Evolutionary conservation across 1,140 invertebrate genomes (phyloP), one percentile per base, ranked within the genome.

Genomic region (Mizuhopecten yessoensis): DNA sequence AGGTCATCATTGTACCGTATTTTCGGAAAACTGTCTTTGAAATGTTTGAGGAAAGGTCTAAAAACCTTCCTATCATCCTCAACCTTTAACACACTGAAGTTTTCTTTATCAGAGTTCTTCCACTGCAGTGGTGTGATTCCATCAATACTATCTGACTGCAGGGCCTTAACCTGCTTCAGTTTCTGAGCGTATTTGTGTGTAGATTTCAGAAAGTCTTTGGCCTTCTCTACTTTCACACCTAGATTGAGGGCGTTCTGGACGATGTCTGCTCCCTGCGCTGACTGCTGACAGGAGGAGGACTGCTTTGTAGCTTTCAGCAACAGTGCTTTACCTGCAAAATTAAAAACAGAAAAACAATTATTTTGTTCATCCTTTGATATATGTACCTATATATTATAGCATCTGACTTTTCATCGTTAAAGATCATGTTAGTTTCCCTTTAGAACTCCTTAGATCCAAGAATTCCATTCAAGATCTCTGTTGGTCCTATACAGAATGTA

Each of bases 21-120:
- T 34, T 36, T 45, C 33, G 93, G 93, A 34, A 94, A 92, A 15
- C 33, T 86, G 86, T 94, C 92, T 75, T 75, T 75, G 45, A 94
- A 94, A 34, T 93, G 88, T 88, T 94, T 95, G 15, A 92, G 75
- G 1, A 94, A 57, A 57, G 93, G 94, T 92, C 90, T 93, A 90
- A 91, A 95, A 42, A 87, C 34, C 17, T 91, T 86, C 0, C 90
- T 89, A 39, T 87, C 75, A 90, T 94, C 94, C 86, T 94, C 94
- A 29, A 93, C 87, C 90, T 95, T 95, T 13, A 94, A 88, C 1
- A 91, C 86, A 34, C 33, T 86, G 86, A n/a, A 45, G 34, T 93
- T 93, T 90, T 93, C 94, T 87, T 93, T 93, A 11, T 93, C 91
- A 87, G 42, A 39, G 29, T 92, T 88, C 42, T 93, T 93, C 94